Conservation (phyloP, 2,888 invertebrate genomes). For the Steromphala cineraria region DNA sequence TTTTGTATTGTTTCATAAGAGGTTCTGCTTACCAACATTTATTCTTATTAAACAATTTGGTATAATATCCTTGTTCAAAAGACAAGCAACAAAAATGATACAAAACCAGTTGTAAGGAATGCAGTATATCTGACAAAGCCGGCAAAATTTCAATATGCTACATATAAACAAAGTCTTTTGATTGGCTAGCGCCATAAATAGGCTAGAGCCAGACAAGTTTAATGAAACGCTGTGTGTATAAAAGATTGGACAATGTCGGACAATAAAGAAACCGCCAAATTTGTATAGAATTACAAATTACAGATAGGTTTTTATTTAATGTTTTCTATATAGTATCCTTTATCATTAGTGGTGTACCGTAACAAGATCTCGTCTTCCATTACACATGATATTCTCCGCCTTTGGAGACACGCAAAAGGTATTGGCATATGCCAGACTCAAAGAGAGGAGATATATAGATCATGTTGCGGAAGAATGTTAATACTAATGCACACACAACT, state of each 20-base stretch:
- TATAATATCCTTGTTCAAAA: too few species aligned
- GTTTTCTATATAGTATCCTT: constrained; percentile 15
- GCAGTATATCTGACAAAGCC: background rate
- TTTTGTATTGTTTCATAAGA: too few species aligned
- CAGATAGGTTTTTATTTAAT: constrained; percentile 6
- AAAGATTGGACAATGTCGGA: background rate
- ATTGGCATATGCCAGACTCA: background rate
- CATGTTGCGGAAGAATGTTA: constrained; percentile 11
- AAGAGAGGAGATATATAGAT: background rate
- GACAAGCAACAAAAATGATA: background rate
- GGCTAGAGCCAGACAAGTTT: background rate
- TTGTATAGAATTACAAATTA: constrained; percentile 11
- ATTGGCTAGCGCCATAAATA: constrained; percentile 6
- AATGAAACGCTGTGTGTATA: background rate
- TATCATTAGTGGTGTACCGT: background rate
- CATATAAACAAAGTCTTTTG: background rate
- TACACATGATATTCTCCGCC: background rate
- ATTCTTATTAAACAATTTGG: too few species aligned
- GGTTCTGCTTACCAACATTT: too few species aligned
- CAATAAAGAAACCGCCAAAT: constrained; percentile 3
- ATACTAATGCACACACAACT: constrained; percentile 11
- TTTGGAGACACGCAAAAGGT: background rate
- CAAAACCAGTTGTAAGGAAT: background rate
- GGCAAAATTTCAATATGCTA: background rate
- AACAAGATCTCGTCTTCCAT: background rate